Base-by-base conservation (phyloP, 2,888 invertebrate species). In the Cordilura impudica region DNA sequence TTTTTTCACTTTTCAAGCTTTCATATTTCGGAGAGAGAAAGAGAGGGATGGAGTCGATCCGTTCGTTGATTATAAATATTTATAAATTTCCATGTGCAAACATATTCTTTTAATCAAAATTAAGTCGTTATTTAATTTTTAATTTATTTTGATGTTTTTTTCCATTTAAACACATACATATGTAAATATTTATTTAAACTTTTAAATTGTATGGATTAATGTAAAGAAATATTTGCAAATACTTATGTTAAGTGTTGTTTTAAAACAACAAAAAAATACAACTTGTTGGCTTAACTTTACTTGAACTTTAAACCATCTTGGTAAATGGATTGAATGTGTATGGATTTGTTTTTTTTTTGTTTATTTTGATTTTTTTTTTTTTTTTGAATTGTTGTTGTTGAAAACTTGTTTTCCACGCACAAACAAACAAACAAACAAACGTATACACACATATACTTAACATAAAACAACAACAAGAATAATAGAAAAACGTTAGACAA, bases 341-440 rank as follows among this genome's bases (percentile, higher is more conserved):
- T 39, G n/a, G n/a, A 56, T n/a, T 47, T 66, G 61, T 76, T 67
- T 81, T 66, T 67, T 76, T 67, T 81, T 75, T 78, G 58, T 79
- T 77, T 77, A 58, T 18, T 54, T 56, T 56, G 35, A 53, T 10
- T 29, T 58, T 69, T 60, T 18, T 31, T 2, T 58, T 8, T 29
- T n/a, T n/a, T 49, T 63, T 56, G 21, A 35, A 45, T 49, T 43
- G 66, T 63, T 66, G 63, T 49, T 56, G 18, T 61, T 49, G 54
- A 51, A 74, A 71, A 79, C 78, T 71, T 39, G 78, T 74, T 79
- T 78, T 79, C 61, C 74, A n/a, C 49, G 65, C 65, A 58, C 51
- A 21, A 35, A 14, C 65, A 21, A 53, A 14, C 54, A n/a, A 39
- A 69, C 39, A 35, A 2, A 14, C 61, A 51, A 19, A 16, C n/a